phyloP scores from a whole-genome alignment of 2,797 vertebrate genomes.

The Mionectes olivaceus region DNA sequence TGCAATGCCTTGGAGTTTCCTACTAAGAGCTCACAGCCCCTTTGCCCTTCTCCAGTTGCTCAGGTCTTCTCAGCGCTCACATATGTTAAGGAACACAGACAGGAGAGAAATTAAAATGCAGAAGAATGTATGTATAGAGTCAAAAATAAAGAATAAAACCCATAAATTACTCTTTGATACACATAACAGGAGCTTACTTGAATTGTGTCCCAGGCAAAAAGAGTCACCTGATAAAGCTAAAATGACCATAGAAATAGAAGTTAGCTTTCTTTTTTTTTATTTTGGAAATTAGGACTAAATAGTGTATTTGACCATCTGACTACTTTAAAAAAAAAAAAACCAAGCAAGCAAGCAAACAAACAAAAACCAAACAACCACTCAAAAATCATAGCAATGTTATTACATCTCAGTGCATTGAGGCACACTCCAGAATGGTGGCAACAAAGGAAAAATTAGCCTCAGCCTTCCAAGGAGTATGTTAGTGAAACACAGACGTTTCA shows the following conservation, averaged over 20 bases:
- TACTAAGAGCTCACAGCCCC: neutral
- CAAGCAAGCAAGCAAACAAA: neutral
- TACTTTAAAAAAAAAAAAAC: neutral
- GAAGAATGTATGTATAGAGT: neutral
- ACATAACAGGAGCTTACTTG: neutral
- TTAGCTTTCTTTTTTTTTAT: neutral
- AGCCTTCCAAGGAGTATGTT: neutral
- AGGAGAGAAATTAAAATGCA: neutral
- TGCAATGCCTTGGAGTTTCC: neutral
- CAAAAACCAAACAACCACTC: neutral
- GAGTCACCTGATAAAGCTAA: neutral
- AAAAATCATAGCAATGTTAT: neutral
- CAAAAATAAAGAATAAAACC: neutral
- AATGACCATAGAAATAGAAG: neutral
- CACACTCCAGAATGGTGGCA: neutral
- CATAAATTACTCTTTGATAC: neutral
- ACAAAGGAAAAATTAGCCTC: neutral
- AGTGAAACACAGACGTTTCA: neutral
- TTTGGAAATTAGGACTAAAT: neutral
- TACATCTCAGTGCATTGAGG: neutral
- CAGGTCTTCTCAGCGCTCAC: neutral
- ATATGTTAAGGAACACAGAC: rapidly evolving
- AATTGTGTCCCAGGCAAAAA: neutral
- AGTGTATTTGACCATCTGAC: neutral
- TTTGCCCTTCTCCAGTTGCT: neutral